Evolutionary conservation across 2,113 vertebrate species (phyloP).

Genomic region (Corythornis madagascariensis): DNA sequence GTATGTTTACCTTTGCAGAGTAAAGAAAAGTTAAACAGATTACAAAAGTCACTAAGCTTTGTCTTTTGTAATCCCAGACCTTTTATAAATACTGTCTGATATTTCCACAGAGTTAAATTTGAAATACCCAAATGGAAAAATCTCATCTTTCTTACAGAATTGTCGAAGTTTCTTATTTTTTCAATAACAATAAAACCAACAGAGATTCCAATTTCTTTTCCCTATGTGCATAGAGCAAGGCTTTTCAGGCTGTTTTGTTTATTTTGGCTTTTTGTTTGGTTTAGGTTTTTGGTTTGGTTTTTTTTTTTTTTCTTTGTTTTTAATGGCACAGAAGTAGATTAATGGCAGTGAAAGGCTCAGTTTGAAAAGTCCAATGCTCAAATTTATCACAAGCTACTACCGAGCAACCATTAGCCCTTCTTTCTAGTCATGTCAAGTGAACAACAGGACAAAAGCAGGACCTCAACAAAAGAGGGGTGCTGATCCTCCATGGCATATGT

Average conservation of each 20-base stretch:
- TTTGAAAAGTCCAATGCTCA: slow-evolving; percentile 11
- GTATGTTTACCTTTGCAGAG: not conserved
- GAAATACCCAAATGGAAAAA: not conserved
- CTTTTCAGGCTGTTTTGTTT: not conserved
- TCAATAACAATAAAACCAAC: not conserved
- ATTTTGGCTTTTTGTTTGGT: not conserved
- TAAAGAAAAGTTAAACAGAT: not conserved
- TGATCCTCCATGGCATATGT: not conserved
- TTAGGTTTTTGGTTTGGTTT: too few relatives aligned
- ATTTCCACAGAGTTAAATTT: not conserved
- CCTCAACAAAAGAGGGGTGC: slow-evolving; percentile 23
- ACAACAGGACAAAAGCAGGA: slow-evolving; percentile 41
- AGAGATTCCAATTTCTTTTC: not conserved
- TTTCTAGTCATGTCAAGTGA: not conserved
- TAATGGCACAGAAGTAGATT: not conserved
- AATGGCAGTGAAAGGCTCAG: not conserved
- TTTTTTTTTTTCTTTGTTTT: too few relatives aligned
- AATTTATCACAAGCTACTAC: slow-evolving; percentile 1
- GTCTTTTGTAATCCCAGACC: not conserved
- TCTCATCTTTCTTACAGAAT: not conserved
- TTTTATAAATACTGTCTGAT: not conserved
- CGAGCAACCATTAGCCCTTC: not conserved
- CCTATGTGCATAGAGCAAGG: not conserved
- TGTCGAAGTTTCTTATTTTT: not conserved
- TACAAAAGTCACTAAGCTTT: not conserved